Evolutionary conservation across 2,888 invertebrate genomes (phyloP).

Genomic region (Venustoraphidia nigricollis): DNA sequence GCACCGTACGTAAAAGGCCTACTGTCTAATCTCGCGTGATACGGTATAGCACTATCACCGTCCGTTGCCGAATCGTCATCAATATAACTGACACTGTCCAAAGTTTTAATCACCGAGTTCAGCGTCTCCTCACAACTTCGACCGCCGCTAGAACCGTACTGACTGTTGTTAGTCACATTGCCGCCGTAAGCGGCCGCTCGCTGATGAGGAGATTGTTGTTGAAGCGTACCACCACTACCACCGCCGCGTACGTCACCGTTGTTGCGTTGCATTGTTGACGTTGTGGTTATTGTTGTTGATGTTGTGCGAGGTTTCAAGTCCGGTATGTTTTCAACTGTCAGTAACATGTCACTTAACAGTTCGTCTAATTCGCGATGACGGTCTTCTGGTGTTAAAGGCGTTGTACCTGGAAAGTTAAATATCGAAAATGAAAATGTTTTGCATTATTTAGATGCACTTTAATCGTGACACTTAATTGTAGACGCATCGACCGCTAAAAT

Average conservation of each 20-base stretch:
- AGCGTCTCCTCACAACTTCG: slow-evolving; percentile 4
- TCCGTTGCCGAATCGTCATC: slow-evolving; percentile 24
- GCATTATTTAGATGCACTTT: too few species aligned
- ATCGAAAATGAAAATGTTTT: too few species aligned
- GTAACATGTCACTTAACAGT: slow-evolving; percentile 71
- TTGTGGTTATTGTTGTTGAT: neutral
- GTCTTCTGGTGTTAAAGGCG: slow-evolving; percentile 30
- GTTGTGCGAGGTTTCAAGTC: slow-evolving; percentile 23
- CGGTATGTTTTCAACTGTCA: slow-evolving; percentile 73
- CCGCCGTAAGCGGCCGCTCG: slow-evolving; percentile 3
- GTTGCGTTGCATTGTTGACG: slow-evolving; percentile 1
- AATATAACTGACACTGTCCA: slow-evolving; percentile 26
- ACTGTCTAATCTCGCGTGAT: slow-evolving; percentile 81
- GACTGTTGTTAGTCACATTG: neutral
- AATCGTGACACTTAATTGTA: too few species aligned
- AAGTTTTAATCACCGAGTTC: slow-evolving; percentile 7
- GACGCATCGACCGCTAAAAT: too few species aligned
- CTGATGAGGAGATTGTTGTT: slow-evolving; percentile 12
- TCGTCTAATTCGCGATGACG: slow-evolving; percentile 65
- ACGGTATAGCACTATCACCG: slow-evolving; percentile 58
- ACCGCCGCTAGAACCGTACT: neutral
- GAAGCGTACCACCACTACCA: slow-evolving; percentile 2
- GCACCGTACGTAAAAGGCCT: slow-evolving; percentile 80
- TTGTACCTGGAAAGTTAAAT: neutral
- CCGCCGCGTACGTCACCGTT: slow-evolving; percentile 1